Base-by-base conservation (phyloP, 2,888 invertebrate genomes). In the Melanargia galathea region DNA sequence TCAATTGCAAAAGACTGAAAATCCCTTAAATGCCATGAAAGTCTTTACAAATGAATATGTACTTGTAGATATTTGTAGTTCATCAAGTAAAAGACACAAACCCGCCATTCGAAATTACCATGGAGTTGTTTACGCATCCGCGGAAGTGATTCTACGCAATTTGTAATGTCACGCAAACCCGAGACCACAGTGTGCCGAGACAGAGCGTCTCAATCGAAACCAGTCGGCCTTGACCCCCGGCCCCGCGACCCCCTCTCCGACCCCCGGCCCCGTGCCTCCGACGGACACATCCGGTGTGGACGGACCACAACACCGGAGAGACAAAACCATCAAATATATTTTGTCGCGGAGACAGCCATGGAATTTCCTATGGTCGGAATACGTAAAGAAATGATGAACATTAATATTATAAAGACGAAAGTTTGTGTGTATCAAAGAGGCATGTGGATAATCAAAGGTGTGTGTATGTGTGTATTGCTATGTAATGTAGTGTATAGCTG, bases 161-260 rank as follows among this genome's bases (percentile, higher is more conserved):
- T 35, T 24, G 24, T 60, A 61, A 60, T 63, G 63, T 55, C 63
- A 58, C 54, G 54, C 55, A 24, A 52, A 26, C 57, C 33, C 45
- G n/a, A n/a, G n/a, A n/a, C n/a, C n/a, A n/a, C n/a, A n/a, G n/a
- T n/a, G n/a, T 43, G 18, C 33, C 38, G 62, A 62, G 45, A 58
- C 56, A 38, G 54, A 62, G 38, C 35, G 52, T 48, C 58, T 54
- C 56, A 52, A 48, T 59, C 59, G 52, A 33, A 62, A 66, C 70
- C 63, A 18, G 70, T 60, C 64, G 67, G 60, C 70, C 70, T 66
- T 75, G 75, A 73, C 70, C 66, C 65, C 67, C 45, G 45, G 8
- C 43, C 45, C 20, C 45, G 10, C 20, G 45, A 20, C 45, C 30
- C 30, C n/a, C n/a, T n/a, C n/a, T n/a, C n/a, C n/a, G n/a, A n/a